phyloP scores from a whole-genome alignment of 2,797 vertebrate genomes.

The Esox masquinongy region DNA sequence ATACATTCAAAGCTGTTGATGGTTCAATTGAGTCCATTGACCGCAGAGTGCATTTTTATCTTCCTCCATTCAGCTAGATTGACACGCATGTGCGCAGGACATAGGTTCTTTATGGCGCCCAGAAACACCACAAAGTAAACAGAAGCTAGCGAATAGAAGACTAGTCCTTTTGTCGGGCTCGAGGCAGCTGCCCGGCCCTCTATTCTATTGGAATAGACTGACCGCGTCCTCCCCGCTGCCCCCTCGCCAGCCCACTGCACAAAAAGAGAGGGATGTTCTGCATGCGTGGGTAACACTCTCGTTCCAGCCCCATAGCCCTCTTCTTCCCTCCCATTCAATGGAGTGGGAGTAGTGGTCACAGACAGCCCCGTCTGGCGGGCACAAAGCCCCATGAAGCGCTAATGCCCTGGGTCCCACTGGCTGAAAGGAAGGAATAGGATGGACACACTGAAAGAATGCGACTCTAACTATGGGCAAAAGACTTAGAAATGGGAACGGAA shows the following conservation, averaged over 20 bases:
- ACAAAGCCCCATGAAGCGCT: slow-evolving; percentile 72
- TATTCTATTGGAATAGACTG: slow-evolving; percentile 84
- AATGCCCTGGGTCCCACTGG: slow-evolving; percentile 70
- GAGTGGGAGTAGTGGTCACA: slow-evolving; percentile 76
- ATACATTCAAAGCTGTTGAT: slow-evolving; percentile 18
- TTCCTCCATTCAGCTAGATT: slow-evolving; percentile 78
- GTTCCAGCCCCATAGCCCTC: slow-evolving; percentile 77
- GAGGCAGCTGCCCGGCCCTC: slow-evolving; percentile 87
- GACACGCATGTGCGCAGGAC: slow-evolving; percentile 76
- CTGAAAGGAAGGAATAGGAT: slow-evolving; percentile 80
- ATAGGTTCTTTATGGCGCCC: slow-evolving; percentile 74
- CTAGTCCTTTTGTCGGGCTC: slow-evolving; percentile 83
- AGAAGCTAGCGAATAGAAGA: slow-evolving; percentile 77
- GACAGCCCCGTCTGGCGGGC: slow-evolving; percentile 69
- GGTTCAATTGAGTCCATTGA: slow-evolving; percentile 67
- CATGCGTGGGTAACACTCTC: slow-evolving; percentile 80
- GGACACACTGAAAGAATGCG: slow-evolving; percentile 69
- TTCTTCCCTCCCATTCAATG: slow-evolving; percentile 76
- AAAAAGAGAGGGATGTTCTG: slow-evolving; percentile 88
- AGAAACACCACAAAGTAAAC: slow-evolving; percentile 88
- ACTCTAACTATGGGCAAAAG: slow-evolving; percentile 61
- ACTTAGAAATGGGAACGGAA: slow-evolving; percentile 81
- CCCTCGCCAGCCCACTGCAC: slow-evolving; percentile 84
- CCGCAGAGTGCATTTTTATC: slow-evolving; percentile 48
- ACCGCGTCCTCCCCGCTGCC: slow-evolving; percentile 84